phyloP scores from a whole-genome alignment of 2,888 invertebrate species.

The Incurvaria masculella region DNA sequence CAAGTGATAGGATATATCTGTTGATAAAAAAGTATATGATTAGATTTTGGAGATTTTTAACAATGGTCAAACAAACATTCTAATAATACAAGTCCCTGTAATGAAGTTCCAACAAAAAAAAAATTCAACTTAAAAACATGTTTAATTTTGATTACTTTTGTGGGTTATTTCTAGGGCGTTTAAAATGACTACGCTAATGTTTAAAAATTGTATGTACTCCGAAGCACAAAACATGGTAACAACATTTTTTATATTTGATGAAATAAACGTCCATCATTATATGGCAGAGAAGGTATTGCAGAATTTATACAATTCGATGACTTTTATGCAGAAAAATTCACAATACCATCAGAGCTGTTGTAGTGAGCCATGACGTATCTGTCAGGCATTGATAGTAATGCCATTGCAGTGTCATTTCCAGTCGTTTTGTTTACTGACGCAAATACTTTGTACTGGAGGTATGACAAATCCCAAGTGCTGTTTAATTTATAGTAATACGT shows the following conservation, averaged over 20 bases:
- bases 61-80: not conserved
- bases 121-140: slow-evolving; percentile 1
- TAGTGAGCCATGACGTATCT: slow-evolving; percentile 39
- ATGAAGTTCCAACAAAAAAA: not conserved
- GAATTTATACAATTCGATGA: too few species aligned
- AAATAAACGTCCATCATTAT: too few species aligned
- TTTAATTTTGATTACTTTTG: not conserved
- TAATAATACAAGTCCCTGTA: not conserved
- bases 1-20: slow-evolving; percentile 60
- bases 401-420: slow-evolving; percentile 40
- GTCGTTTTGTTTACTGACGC: slow-evolving; percentile 29
- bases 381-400: slow-evolving; percentile 35
- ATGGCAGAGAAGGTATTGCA: too few species aligned
- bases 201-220: too few species aligned
- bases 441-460: slow-evolving; percentile 32
- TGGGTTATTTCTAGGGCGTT: too few species aligned
- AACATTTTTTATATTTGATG: too few species aligned
- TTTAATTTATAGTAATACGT: slow-evolving; percentile 63
- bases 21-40: slow-evolving; percentile 11
- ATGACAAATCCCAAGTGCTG: slow-evolving; percentile 65
- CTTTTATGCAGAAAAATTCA: too few species aligned
- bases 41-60: not conserved
- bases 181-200: too few species aligned
- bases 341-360: slow-evolving; percentile 47
- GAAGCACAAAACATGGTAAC: too few species aligned